Evolutionary conservation across 2,888 invertebrate genomes (phyloP).

Genomic region (Hydrotaea diabolus): DNA sequence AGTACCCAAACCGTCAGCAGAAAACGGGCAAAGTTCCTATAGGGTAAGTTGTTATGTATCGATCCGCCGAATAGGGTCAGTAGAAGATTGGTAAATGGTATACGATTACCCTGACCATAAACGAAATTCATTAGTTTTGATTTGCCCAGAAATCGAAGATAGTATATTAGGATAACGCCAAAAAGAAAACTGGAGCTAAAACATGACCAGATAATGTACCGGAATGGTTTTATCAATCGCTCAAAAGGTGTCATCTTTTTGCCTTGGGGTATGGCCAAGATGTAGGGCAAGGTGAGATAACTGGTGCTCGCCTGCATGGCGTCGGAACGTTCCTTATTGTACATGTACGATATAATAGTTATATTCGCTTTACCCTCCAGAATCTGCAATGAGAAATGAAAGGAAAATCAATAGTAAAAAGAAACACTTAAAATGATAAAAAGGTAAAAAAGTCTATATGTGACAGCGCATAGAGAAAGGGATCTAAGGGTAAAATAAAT

Average conservation of each 20-base stretch:
- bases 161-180: conserved; percentile 68
- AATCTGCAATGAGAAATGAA: conserved; percentile 73
- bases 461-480: too few species aligned
- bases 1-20: conserved; percentile 75
- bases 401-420: too few species aligned
- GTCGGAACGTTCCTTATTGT: conserved; percentile 68
- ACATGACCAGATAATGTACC: conserved; percentile 74
- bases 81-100: conserved; percentile 73
- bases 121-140: conserved; percentile 69
- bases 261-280: conserved; percentile 74
- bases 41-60: conserved; percentile 69
- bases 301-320: conserved; percentile 72
- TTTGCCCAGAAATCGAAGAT: conserved; percentile 68
- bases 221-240: conserved; percentile 75
- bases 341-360: conserved; percentile 73
- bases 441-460: too few species aligned
- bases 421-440: too few species aligned
- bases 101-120: conserved; percentile 72
- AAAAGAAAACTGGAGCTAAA: conserved; percentile 70
- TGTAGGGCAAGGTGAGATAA: conserved; percentile 72
- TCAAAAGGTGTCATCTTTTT: conserved; percentile 71
- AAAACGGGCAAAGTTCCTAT: conserved; percentile 76
- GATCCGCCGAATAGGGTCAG: conserved; percentile 72
- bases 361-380: conserved; percentile 74
- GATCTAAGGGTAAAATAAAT: too few species aligned